phyloP scores from a whole-genome alignment of 1,140 invertebrate species.

The Neelides sp. region DNA sequence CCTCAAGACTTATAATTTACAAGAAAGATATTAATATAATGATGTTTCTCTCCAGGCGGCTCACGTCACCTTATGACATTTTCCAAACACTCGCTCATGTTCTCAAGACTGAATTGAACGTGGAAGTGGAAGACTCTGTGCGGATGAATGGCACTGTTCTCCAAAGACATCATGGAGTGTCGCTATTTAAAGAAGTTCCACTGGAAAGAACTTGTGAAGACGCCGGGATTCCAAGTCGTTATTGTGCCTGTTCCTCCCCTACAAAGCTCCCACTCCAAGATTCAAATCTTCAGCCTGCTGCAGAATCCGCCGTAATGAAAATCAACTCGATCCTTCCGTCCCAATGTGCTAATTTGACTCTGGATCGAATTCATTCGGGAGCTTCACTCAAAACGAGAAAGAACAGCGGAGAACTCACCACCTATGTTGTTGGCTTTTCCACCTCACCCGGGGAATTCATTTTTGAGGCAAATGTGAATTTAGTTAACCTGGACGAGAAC shows the following conservation, averaged over 20 bases:
- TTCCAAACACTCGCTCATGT: conserved; percentile 14
- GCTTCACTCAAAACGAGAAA: neutral
- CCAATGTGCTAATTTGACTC: conserved; percentile 3
- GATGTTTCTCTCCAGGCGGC: too few relatives aligned
- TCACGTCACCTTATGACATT: conserved; percentile 18
- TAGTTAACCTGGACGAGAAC: neutral
- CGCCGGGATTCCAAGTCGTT: conserved; percentile 40
- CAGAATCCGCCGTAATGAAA: conserved; percentile 7
- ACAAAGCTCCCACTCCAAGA: conserved; percentile 18
- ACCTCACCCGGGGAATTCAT: conserved; percentile 21
- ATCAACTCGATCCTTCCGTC: conserved; percentile 17
- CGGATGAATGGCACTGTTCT: neutral
- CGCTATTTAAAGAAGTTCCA: conserved; percentile 16
- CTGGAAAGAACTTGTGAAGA: conserved; percentile 37
- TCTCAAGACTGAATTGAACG: neutral
- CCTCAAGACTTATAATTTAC: too few relatives aligned
- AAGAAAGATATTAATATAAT: too few relatives aligned
- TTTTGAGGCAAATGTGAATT: conserved; percentile 19
- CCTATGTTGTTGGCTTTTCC: conserved; percentile 7
- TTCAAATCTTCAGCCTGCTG: conserved; percentile 11
- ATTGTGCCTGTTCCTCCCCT: conserved; percentile 39
- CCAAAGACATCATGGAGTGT: conserved; percentile 9
- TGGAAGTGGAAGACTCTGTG: neutral
- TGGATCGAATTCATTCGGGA: neutral
- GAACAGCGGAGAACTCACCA: neutral